Percentiles rank a stretch among this genome's conserved stretches.
Conservation (phyloP, 1,140 invertebrate species). For the Drosophila oshimai region DNA sequence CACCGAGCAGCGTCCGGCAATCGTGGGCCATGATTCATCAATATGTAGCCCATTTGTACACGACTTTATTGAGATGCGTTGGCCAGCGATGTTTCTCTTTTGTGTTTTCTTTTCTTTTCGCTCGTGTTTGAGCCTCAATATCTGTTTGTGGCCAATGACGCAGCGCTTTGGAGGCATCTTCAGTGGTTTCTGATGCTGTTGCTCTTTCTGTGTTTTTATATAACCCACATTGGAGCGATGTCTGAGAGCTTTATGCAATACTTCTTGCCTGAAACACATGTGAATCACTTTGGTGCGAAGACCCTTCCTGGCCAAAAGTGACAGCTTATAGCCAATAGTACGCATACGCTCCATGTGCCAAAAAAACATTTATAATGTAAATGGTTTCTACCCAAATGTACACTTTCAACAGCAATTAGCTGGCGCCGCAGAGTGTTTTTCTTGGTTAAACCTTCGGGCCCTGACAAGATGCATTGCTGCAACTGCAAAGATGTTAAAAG, state of each 20-base stretch:
- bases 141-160: constrained; percentile 68
- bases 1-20: constrained; percentile 9
- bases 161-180: constrained; percentile 43
- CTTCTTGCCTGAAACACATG: constrained; percentile 11
- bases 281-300: neutral
- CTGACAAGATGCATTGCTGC: constrained; percentile 12
- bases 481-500: constrained; percentile 11
- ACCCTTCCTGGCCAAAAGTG: constrained; percentile 12
- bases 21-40: constrained; percentile 63
- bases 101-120: constrained; percentile 25
- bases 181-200: constrained; percentile 39
- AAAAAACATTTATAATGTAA: constrained; percentile 24
- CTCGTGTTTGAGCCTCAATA: constrained; percentile 35
- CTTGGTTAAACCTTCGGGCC: constrained; percentile 3
- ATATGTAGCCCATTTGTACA: constrained; percentile 24
- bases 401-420: constrained; percentile 18
- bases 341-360: constrained; percentile 23
- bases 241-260: constrained; percentile 42
- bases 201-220: constrained; percentile 44
- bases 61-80: constrained; percentile 49
- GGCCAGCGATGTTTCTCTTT: constrained; percentile 34
- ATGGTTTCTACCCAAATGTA: neutral
- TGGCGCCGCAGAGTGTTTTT: neutral
- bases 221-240: constrained; percentile 63
- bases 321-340: constrained; percentile 24